Conservation (phyloP, 2,113 vertebrate species). For the Enhydra lutris region DNA sequence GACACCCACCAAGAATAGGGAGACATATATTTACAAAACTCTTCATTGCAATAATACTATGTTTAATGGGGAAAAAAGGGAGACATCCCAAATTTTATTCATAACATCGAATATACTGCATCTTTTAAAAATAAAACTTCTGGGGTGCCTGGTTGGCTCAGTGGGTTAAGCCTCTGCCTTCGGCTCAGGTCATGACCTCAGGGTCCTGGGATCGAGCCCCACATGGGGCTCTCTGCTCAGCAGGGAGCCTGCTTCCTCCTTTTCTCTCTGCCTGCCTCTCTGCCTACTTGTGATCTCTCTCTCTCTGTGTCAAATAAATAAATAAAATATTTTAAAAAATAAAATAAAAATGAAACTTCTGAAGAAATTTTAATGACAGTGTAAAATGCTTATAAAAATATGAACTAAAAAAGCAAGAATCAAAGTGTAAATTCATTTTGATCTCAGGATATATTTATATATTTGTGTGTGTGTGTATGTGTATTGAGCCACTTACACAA, state of each 20-base stretch:
- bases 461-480: neutral
- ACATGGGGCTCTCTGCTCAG: no score
- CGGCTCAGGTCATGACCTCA: no score
- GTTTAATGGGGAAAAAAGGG: neutral
- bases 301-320: no score
- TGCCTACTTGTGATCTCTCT: no score
- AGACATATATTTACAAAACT: neutral
- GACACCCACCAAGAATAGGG: neutral
- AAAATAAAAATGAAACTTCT: neutral
- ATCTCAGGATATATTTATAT: neutral
- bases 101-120: neutral
- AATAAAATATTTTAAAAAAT: no score
- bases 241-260: no score
- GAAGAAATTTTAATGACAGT: neutral
- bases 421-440: neutral
- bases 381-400: neutral
- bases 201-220: no score
- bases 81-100: neutral
- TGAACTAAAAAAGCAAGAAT: constrained; percentile 18
- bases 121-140: neutral
- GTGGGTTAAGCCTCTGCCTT: no score
- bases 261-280: no score
- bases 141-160: neutral
- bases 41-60: neutral
- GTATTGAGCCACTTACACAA: neutral